These are phyloP conservation scores for Ectemnius cavifrons DNA, from an alignment of 2,888 invertebrate genomes.

Conservation along the genomic window DNA sequence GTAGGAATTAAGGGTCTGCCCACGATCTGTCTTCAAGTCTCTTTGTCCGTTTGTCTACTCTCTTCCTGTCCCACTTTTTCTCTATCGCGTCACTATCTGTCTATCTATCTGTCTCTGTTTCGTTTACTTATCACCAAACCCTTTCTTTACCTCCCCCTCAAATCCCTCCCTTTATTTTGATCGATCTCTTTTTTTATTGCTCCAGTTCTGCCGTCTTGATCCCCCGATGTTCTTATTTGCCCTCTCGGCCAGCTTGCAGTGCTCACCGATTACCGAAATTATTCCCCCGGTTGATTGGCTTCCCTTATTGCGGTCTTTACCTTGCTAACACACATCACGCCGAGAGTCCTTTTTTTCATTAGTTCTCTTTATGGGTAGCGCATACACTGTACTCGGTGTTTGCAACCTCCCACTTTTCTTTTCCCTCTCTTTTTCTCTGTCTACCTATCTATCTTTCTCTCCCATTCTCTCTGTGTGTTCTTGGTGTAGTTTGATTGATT, in stretches of 20 bases:
- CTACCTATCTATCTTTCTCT: background rate
- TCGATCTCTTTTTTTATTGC: background rate
- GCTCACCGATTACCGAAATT: constrained; percentile 52
- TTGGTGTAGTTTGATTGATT: constrained; percentile 16
- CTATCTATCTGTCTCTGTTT: constrained; percentile 2
- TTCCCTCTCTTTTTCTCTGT: background rate
- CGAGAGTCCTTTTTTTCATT: no score
- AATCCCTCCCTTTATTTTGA: background rate
- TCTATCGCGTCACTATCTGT: constrained; percentile 27
- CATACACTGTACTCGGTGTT: background rate
- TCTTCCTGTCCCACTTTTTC: constrained; percentile 20
- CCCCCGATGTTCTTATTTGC: constrained; percentile 4
- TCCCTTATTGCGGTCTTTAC: no score
- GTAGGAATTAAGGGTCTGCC: constrained; percentile 74
- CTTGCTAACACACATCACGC: no score
- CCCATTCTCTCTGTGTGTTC: constrained; percentile 6
- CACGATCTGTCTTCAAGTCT: constrained; percentile 58
- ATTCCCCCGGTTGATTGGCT: constrained; percentile 11
- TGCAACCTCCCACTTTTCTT: background rate
- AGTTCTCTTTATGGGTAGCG: background rate
- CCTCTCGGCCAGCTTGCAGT: constrained; percentile 48
- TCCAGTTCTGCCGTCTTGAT: constrained; percentile 26
- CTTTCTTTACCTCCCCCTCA: no score
- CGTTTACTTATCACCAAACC: no score
- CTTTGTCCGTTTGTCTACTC: constrained; percentile 47